phyloP scores from a whole-genome alignment of 1,140 invertebrate genomes.

The Berghia stephanieae region DNA sequence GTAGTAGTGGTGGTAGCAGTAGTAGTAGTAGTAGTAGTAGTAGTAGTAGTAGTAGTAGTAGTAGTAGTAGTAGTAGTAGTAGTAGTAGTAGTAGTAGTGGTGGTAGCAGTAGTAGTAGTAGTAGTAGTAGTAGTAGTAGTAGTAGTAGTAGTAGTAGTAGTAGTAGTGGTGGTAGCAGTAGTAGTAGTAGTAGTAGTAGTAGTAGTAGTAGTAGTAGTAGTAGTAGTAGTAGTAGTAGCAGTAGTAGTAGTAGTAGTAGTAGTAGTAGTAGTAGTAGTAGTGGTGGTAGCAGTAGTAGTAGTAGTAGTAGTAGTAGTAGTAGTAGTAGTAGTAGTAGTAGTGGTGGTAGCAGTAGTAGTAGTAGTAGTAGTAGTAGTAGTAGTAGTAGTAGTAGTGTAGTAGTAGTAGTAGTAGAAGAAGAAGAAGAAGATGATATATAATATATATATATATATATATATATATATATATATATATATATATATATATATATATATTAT shows the following conservation, averaged over 20 bases:
- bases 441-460: too few relatives aligned
- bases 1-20: conserved; percentile 2
- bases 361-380: too few relatives aligned
- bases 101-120: conserved; percentile 4
- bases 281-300: conserved; percentile 3
- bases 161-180: conserved; percentile 3
- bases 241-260: conserved; percentile 7
- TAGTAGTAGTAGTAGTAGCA: conserved; percentile 4
- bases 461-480: too few relatives aligned
- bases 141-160: conserved; percentile 7
- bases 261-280: conserved; percentile 7
- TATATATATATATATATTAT: too few relatives aligned
- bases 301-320: conserved; percentile 7
- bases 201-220: conserved; percentile 7
- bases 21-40: conserved; percentile 7
- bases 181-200: conserved; percentile 7
- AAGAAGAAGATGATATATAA: too few relatives aligned
- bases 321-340: conserved; percentile 7
- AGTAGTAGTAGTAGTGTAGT: too few relatives aligned
- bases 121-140: conserved; percentile 7
- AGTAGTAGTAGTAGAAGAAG: too few relatives aligned
- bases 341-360: too few relatives aligned
- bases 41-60: conserved; percentile 8
- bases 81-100: conserved; percentile 6
- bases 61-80: conserved; percentile 7